Base-by-base conservation (phyloP, 2,113 vertebrate genomes). In the Actinemys pallida region DNA sequence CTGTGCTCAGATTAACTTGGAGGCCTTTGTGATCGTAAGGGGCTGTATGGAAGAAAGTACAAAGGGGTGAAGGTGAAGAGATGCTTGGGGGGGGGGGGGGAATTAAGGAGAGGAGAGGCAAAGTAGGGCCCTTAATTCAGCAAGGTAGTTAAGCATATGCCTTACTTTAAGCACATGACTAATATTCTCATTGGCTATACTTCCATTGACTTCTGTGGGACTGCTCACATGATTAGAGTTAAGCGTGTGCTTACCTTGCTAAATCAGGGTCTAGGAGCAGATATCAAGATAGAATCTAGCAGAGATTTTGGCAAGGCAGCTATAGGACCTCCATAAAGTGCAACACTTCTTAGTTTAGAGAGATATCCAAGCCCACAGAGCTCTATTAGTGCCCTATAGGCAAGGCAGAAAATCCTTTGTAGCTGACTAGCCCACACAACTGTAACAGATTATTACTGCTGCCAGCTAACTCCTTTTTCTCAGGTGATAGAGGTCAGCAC, bases 301-400 rank as follows among this genome's bases (percentile, higher is more conserved):
- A 87, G 78, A 83, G 56, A 94, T 95, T 90, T 91, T 84, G 54
- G 22, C 59, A 83, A 31, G 80, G 72, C 83, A 95, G 81, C 86
- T 96, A 96, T 96, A 92, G 84, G 79, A 93, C 95, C 89, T 81
- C 90, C 92, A 17, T 69, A 19, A 69, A 69, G 8, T n/a, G 92
- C 95, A 95, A 95, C 24, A 95, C 94, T 95, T 96, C 89, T 93
- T 91, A 76, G 90, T 4, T 31, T 35, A 88, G 81, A 92, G 62
- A 92, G 93, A 59, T 11, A 76, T 89, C 42, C 86, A 82, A 94
- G 91, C 89, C 93, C 91, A 95, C 92, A 95, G 72, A 97, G 95
- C 95, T 95, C 88, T 52, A 94, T 95, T 96, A 59, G 39, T 8
- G 95, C 75, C 57, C 17, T 20, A 1, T 91, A 94, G 92, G 86